Base-by-base conservation (phyloP, 2,113 vertebrate genomes). In the Sinocyclocheilus anshuiensis region DNA sequence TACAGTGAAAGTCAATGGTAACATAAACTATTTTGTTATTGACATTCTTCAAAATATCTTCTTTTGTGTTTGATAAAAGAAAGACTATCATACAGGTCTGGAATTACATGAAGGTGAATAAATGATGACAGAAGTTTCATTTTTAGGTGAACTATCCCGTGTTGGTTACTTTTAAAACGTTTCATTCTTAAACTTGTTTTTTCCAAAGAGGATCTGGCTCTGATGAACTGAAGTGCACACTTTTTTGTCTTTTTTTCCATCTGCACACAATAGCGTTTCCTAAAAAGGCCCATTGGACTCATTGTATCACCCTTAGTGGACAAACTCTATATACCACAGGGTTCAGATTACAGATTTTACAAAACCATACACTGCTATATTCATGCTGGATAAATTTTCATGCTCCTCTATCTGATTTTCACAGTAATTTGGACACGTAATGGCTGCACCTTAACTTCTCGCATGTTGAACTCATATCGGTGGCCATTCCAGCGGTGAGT, bases 361-460 rank as follows among this genome's bases (percentile, higher is more conserved):
- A 61, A 45, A 67, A 11, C 15, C 39, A 18, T 48, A 11, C 55
- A 50, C 59, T 81, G 13, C 61, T 67, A 48, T 48, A 67, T 69
- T 48, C n/a, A 29, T 29, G 16, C 71, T 6, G 53, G 50, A 59
- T 11, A 36, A 13, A 16, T 63, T 67, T 11, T 36, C 42, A 78
- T 7, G 26, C 26, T 16, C 57, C 69, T 72, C 36, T 22, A 77
- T 77, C 45, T 29, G 48, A 67, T 72, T 72, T 67, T 85, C 84
- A 77, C 76, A 85, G 59, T 39, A 67, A 55, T 85, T 80, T 86
- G 77, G n/a, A 55, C 61, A 53, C 6, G 4, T 33, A 59, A 80
- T 72, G 22, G 77, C 50, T 86, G 84, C 48, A 42, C 26, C 48
- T 77, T 77, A 26, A 20, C 50, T 55, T 22, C 63, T 78, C 13